Evolutionary conservation across 2,888 invertebrate species (phyloP).

Genomic region (Magallana nippona): DNA sequence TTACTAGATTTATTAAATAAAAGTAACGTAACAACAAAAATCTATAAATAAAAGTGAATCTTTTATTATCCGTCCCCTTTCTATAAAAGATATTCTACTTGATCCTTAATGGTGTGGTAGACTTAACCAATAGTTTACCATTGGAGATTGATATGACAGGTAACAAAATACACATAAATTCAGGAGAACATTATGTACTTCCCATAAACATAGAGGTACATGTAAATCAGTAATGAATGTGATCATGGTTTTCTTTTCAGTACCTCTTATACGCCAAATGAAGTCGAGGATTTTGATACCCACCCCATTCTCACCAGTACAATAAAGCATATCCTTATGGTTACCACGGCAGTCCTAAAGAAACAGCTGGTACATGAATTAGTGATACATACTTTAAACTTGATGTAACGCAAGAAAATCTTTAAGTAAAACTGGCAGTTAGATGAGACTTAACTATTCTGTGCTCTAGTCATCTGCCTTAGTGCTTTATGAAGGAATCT

Average conservation of each 20-base stretch:
- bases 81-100: no score
- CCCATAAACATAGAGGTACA: not conserved
- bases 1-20: no score
- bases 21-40: no score
- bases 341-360: not conserved
- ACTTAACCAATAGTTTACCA: no score
- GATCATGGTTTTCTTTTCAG: constrained; percentile 80
- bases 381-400: not conserved
- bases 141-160: no score
- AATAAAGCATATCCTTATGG: constrained; percentile 82
- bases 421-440: not conserved
- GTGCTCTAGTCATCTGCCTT: constrained; percentile 2
- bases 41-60: no score
- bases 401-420: not conserved
- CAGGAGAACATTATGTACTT: no score
- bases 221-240: not conserved
- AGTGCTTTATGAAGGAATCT: no score
- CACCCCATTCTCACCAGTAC: constrained; percentile 96
- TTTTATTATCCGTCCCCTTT: no score
- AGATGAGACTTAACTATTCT: not conserved
- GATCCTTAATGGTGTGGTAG: no score
- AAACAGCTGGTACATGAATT: not conserved
- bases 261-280: constrained; percentile 98
- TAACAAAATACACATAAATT: no score
- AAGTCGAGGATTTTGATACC: constrained; percentile 96